Conservation (phyloP, 2,888 invertebrate genomes). For the Aricia artaxerxes region DNA sequence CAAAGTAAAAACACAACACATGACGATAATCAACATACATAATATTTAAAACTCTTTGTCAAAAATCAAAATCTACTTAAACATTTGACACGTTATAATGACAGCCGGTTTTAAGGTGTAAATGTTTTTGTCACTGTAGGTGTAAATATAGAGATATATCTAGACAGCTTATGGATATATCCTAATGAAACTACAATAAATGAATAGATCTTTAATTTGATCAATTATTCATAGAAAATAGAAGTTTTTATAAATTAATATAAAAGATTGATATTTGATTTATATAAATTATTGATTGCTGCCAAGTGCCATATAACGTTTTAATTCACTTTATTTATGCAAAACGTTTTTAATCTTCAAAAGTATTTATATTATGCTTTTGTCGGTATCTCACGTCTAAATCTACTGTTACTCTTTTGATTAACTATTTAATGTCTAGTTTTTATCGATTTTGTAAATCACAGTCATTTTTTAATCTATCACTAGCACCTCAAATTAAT, state of each 20-base stretch:
- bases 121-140: constrained; percentile 12
- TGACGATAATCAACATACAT: background rate
- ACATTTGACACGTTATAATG: constrained; percentile 13
- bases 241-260: constrained; percentile 43
- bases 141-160: constrained; percentile 17
- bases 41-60: background rate
- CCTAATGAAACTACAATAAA: constrained; percentile 29
- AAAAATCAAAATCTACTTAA: background rate
- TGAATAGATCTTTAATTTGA: constrained; percentile 57
- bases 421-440: background rate
- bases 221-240: constrained; percentile 64
- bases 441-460: background rate
- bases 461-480: background rate
- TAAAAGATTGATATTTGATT: constrained; percentile 10
- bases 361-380: background rate
- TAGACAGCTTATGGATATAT: background rate
- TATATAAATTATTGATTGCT: background rate
- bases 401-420: background rate
- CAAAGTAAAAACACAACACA: background rate
- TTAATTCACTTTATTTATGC: constrained; percentile 6
- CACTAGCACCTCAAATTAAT: background rate
- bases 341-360: background rate
- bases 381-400: background rate
- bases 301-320: background rate
- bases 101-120: background rate